phyloP scores from a whole-genome alignment of 2,797 vertebrate species.

The Pseudomugil tenellus region DNA sequence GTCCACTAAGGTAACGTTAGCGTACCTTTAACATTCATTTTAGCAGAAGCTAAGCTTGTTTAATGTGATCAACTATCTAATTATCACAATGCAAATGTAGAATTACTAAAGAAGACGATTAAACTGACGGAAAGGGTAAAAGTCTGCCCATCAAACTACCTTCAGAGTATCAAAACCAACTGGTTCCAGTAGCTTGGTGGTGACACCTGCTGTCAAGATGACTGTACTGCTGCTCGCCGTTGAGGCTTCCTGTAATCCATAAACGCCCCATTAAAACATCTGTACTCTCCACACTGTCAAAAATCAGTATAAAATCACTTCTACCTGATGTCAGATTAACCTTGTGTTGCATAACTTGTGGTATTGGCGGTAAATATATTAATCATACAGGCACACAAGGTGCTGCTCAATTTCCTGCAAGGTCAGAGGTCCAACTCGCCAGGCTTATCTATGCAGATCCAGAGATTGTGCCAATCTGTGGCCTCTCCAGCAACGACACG shows the following conservation, averaged over 20 bases:
- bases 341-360: conserved; percentile 3
- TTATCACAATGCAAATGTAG: not conserved
- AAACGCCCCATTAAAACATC: conserved; percentile 3
- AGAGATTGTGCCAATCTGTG: conserved; percentile 24
- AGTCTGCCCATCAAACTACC: conserved; percentile 28
- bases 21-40: conserved; percentile 27
- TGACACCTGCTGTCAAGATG: conserved; percentile 65
- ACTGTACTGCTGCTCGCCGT: conserved; percentile 34
- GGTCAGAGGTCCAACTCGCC: conserved; percentile 40
- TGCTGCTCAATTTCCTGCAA: conserved; percentile 43
- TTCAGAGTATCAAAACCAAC: conserved; percentile 22
- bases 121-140: not conserved
- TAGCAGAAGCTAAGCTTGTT: not conserved
- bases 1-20: conserved; percentile 5
- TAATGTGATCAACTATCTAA: not conserved
- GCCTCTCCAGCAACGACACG: conserved; percentile 43
- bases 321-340: not conserved
- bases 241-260: no score
- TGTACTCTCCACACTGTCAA: not conserved
- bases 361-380: conserved; percentile 3
- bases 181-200: conserved; percentile 23
- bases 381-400: not conserved
- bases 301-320: not conserved
- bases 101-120: not conserved
- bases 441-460: conserved; percentile 27